Evolutionary conservation across 2,113 vertebrate species (phyloP), one percentile per base, ranked within the genome.

Genomic region (Chionodraco myersi): DNA sequence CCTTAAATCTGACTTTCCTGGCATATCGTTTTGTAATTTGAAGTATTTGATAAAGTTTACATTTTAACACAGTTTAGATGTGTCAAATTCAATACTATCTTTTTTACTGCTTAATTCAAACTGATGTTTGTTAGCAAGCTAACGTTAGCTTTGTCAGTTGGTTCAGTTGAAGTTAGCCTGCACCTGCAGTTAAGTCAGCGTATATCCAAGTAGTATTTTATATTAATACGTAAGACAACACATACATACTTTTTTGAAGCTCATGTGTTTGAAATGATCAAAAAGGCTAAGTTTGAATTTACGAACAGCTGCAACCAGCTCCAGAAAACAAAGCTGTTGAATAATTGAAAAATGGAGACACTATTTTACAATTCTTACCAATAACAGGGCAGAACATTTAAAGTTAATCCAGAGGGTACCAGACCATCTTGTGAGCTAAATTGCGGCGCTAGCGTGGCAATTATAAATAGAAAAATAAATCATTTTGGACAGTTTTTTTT

Each of bases 361-460:
- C 30, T 4, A 47, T 56, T 48, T 56, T 64, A 16, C 18, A 58
- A 44, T 41, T 51, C 11, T 44, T 8, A 58, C 12, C 8, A 65
- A 56, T 18, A 30, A 41, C 3, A 1, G 4, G 47, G 9, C 10
- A 49, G 62, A 44, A 69, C 44, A 36, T 21, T 3, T 14, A 2
- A 15, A 4, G 1, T 62, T 53, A 21, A 9, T 45, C 12, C 21
- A 47, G 26, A 76, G 14, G 26, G 10, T n/a, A 47, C 5, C 34
- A 53, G 21, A 63, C 49, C 58, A 57, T 70, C 34, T 59, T 70
- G 62, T 77, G 59, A 79, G 70, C 11, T 63, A 36, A 77, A 74
- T 71, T 2, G 13, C 4, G 0, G 52, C 26, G 12, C 61, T 80
- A 84, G 62, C 23, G 61, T 86, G 76, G 75, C 56, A 52, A 30